A percentile compares a stretch with the other conserved stretches of the same genome.
Evolutionary conservation across 2,888 invertebrate species (phyloP).

Genomic region (Acanthosepion esculentum): DNA sequence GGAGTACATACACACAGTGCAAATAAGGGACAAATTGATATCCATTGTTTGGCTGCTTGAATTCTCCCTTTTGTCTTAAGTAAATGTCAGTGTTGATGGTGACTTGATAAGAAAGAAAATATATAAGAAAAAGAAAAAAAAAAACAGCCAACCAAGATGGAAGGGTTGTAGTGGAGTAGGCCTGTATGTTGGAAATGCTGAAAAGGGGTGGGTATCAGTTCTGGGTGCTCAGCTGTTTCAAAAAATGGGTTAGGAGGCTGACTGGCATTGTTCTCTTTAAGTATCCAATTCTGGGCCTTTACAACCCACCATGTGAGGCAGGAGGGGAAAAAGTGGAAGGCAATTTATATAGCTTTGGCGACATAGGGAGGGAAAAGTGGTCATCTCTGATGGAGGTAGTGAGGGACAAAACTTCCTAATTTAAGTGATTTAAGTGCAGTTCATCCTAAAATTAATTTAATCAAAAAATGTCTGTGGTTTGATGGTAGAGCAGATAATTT

Average conservation of each 20-base stretch:
- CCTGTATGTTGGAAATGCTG: neutral
- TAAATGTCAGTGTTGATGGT: conserved; percentile 21
- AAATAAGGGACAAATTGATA: neutral
- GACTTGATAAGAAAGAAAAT: neutral
- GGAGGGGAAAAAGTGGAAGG: neutral
- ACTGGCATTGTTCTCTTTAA: neutral
- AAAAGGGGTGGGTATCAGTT: neutral
- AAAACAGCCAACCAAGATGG: neutral
- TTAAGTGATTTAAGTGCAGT: neutral
- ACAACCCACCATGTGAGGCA: neutral
- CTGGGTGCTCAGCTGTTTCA: conserved; percentile 17
- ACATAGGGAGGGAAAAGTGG: neutral
- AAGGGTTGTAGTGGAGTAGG: neutral
- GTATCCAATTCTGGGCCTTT: neutral
- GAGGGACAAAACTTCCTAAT: neutral
- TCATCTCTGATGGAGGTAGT: neutral
- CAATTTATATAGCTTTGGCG: neutral
- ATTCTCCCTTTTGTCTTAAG: neutral
- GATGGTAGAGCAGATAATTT: too few relatives aligned
- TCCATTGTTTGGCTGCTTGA: conserved; percentile 22
- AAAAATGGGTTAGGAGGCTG: conserved; percentile 11
- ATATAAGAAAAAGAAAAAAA: neutral
- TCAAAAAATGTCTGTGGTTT: neutral
- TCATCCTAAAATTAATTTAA: neutral
- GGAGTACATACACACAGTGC: neutral